Conservation (phyloP, 1,140 invertebrate genomes). For the Adelges cooleyi region DNA sequence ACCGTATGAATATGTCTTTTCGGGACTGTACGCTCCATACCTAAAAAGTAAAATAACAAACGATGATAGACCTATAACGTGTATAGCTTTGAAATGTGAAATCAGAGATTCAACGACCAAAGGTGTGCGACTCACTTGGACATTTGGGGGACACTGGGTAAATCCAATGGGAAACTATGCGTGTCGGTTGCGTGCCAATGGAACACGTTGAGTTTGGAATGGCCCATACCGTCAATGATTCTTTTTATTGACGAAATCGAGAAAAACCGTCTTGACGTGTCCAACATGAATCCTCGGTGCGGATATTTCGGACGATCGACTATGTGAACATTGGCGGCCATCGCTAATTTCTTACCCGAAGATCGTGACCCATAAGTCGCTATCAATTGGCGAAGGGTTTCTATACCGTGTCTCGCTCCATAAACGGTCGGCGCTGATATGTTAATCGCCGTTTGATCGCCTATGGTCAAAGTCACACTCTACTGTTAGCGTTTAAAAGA, state of each 20-base stretch:
- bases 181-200: constrained; percentile 78
- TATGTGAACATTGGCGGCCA: constrained; percentile 37
- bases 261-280: constrained; percentile 65
- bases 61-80: too few relatives aligned
- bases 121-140: constrained; percentile 45
- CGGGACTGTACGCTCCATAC: constrained; percentile 60
- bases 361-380: constrained; percentile 33
- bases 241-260: constrained; percentile 52
- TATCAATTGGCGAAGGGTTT: constrained; percentile 59
- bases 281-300: constrained; percentile 61
- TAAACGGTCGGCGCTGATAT: constrained; percentile 56
- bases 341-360: constrained; percentile 34
- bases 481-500: too few relatives aligned
- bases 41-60: too few relatives aligned
- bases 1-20: constrained; percentile 52
- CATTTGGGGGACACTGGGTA: constrained; percentile 55
- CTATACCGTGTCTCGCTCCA: constrained; percentile 59
- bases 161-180: constrained; percentile 66
- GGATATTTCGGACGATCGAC: constrained; percentile 38
- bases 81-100: too few relatives aligned
- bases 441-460: constrained; percentile 39
- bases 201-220: constrained; percentile 70
- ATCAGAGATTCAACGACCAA: too few relatives aligned
- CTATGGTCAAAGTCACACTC: constrained; percentile 39
- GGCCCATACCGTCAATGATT: constrained; percentile 63